Base-by-base conservation (phyloP, 2,888 invertebrate genomes). In the Cremastinae sp. region DNA sequence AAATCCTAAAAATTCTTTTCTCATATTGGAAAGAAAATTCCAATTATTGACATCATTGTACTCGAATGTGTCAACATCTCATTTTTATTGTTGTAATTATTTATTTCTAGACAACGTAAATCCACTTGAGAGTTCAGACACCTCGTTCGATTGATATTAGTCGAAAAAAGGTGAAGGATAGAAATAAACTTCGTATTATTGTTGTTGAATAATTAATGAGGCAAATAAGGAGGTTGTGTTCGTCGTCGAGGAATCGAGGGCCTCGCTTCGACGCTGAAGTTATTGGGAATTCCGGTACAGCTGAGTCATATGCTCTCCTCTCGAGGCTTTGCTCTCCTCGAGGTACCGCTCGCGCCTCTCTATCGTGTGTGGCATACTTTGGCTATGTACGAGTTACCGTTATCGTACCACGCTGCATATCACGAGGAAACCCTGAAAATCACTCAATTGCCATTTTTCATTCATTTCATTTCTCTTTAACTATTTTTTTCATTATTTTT, bases 231-330 rank as follows among this genome's bases (percentile, higher is more conserved):
- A 62, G 56, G 61, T 36, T 58, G 34, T 12, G 14, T 64, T 28
- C 45, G n/a, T n/a, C 20, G 68, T 16, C 56, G 20, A 47, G 53
- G n/a, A 53, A 22, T 41, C 45, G 45, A 28, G 34, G 28, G 45
- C 10, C 62, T 51, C 36, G 47, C 62, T 38, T 36, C 49, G 16
- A 43, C 43, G 69, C 51, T 58, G 61, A 54, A 54, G 68, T 36
- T 58, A 71, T 34, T 45, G 75, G 65, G 65, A 66, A 75, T 75
- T 66, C 75, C 71, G 66, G 75, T 66, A 71, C 75, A 61, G 22
- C 22, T 62, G 75, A 75, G 53, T 75, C 75, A 75, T 61, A 14
- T 56, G 49, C 70, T 66, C 18, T 51, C 34, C 56, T 16, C 34
- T 43, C 20, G 22, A 22, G 34, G 14, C 0, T 9, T 51, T 34